Base-by-base conservation (phyloP, 2,113 vertebrate species). In the Procavia capensis region DNA sequence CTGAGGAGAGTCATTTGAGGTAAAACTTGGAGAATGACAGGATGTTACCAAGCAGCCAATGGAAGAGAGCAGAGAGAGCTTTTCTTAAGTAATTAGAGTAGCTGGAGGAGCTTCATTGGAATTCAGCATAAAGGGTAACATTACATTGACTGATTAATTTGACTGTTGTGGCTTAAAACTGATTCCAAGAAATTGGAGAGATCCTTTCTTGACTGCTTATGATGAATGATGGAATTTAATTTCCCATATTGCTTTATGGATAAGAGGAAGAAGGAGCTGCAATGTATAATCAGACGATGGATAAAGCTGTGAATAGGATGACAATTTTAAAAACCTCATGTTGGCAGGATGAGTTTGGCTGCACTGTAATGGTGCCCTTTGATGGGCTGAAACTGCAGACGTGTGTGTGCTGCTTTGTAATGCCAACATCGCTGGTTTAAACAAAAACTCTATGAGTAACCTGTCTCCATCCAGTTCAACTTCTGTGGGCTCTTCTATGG, bases 121-220 rank as follows among this genome's bases (percentile, higher is more conserved):
- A 72, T 34, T 84, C 43, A 68, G 66, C 41, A 5, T 10, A 66
- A 91, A 90, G 47, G 75, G 16, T 10, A 87, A 68, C 39, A 29
- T 36, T 61, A 74, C 45, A 90, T 20, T 45, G 50, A 63, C 61
- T 72, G 68, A 89, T 47, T 54, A 78, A 78, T 66, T 93, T 86
- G 41, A 94, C 50, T 86, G 92, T 27, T 31, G 74, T 92, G 70
- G 47, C 76, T 96, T 88, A 50, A 90, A 92, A 88, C 57, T 45
- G 54, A 86, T 39, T 72, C 47, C 80, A 74, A 84, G 75, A 84
- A 79, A 91, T 41, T 61, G 57, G 39, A 75, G 25, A 94, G 45
- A 78, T n/a, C 83, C 78, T 87, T 96, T 89, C 82, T 64, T 31
- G 47, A 64, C 34, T 43, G n/a, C 54, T 85, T 85, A 81, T 36